These are phyloP conservation scores for Thelohanellus kitauei DNA, from an alignment of 30 jellyfish, hydroid and myxozoan genomes.

Conservation along the genomic window DNA sequence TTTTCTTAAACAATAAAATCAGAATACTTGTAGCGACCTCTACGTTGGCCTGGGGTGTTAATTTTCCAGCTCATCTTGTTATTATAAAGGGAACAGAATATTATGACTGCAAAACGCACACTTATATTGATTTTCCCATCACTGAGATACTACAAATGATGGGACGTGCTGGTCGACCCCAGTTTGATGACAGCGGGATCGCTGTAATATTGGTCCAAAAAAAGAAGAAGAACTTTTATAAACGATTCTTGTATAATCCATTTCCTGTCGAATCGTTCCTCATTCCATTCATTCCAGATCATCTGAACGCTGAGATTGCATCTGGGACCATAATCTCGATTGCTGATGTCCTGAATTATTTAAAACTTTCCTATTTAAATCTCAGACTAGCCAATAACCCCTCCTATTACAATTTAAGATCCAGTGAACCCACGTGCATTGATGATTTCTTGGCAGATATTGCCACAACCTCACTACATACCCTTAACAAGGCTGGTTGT, in stretches of 20 bases:
- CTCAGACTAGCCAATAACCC: constrained; percentile 59
- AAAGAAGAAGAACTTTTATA: constrained; percentile 63
- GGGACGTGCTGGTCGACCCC: constrained; percentile 99
- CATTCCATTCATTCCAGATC: constrained; percentile 27
- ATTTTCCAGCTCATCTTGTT: constrained; percentile 90
- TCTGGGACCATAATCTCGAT: constrained; percentile 72
- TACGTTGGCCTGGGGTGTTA: constrained; percentile 97
- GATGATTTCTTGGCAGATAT: constrained; percentile 21
- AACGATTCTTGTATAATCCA: constrained; percentile 74
- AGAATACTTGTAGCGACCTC: constrained; percentile 78
- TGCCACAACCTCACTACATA: constrained; percentile 5
- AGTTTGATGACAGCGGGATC: constrained; percentile 78
- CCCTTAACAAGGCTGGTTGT: not conserved
- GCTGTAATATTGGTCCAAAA: constrained; percentile 85
- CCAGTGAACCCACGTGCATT: constrained; percentile 21
- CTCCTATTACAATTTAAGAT: constrained; percentile 31
- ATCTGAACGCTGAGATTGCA: constrained; percentile 85
- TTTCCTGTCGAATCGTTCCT: constrained; percentile 84
- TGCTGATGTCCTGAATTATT: constrained; percentile 69
- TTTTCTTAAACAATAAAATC: constrained; percentile 49
- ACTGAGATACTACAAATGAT: constrained; percentile 93
- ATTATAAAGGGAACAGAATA: constrained; percentile 77
- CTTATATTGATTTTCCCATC: constrained; percentile 81
- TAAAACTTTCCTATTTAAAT: constrained; percentile 70
- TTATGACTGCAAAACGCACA: constrained; percentile 49